Percentiles rank a stretch among this genome's conserved stretches.
These are phyloP conservation scores for Congeria kusceri DNA, from an alignment of 2,888 invertebrate species.

Conservation along the genomic window DNA sequence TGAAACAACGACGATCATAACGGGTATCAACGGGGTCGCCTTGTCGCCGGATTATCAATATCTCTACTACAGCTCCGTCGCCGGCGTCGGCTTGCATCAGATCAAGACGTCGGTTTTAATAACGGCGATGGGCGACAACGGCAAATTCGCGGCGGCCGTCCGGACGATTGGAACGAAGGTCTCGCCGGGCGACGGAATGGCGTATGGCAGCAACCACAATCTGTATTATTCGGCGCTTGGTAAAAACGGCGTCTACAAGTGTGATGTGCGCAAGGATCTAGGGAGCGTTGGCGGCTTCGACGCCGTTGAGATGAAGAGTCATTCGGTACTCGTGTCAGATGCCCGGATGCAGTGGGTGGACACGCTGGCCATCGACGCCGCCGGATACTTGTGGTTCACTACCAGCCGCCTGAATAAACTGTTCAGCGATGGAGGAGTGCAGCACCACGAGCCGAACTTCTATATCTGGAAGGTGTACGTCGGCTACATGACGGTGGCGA, in stretches of 20 bases:
- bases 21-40: constrained; percentile 73
- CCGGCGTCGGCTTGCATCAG: constrained; percentile 64
- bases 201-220: constrained; percentile 55
- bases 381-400: constrained; percentile 69
- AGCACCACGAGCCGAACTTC: constrained; percentile 61
- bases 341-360: constrained; percentile 68
- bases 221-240: constrained; percentile 64
- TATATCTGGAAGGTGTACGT: constrained; percentile 65
- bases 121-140: constrained; percentile 22
- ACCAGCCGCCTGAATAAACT: constrained; percentile 65
- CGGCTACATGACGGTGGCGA: constrained; percentile 44
- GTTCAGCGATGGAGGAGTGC: constrained; percentile 53
- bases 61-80: constrained; percentile 68
- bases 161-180: constrained; percentile 60
- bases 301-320: constrained; percentile 29
- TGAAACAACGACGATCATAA: constrained; percentile 29
- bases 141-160: constrained; percentile 51
- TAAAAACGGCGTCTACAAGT: constrained; percentile 59
- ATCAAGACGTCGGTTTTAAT: constrained; percentile 62
- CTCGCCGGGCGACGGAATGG: constrained; percentile 64
- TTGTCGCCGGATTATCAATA: constrained; percentile 69
- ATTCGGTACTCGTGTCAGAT: constrained; percentile 53
- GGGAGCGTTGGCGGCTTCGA: constrained; percentile 28
- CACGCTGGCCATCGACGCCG: constrained; percentile 60
- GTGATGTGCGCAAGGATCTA: constrained; percentile 49